Evolutionary conservation across 2,113 vertebrate species (phyloP).

Genomic region (Rhipidura dahli): DNA sequence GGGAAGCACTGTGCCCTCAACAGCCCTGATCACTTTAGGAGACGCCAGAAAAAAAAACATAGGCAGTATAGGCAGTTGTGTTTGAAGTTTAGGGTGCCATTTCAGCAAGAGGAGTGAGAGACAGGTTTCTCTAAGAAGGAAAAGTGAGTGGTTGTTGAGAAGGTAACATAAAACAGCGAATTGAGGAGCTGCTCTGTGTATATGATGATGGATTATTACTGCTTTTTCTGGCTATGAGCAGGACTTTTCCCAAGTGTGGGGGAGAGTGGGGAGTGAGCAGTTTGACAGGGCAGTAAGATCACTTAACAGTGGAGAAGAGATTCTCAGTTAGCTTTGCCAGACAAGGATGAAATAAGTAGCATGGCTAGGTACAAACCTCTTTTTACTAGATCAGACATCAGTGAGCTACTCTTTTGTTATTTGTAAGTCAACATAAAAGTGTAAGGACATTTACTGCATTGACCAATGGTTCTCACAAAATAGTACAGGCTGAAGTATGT

Average conservation of each 20-base stretch:
- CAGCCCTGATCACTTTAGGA: not conserved
- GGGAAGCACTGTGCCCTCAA: not conserved
- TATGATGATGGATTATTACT: slow-evolving; percentile 14
- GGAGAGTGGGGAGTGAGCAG: not conserved
- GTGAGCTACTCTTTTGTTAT: not conserved
- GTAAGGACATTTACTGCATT: not conserved
- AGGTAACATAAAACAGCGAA: not conserved
- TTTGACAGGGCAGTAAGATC: slow-evolving; percentile 11
- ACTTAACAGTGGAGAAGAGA: not conserved
- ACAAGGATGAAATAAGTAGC: not conserved
- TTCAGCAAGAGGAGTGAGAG: not conserved
- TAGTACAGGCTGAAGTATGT: too few relatives aligned
- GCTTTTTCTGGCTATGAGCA: not conserved
- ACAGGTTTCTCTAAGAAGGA: not conserved
- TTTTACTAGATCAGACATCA: not conserved
- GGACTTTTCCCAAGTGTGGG: not conserved
- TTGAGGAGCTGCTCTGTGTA: not conserved
- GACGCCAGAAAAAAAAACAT: not conserved
- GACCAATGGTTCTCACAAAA: not conserved
- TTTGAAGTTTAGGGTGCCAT: not conserved
- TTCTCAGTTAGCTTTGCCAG: not conserved
- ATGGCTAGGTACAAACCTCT: not conserved
- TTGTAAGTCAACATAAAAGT: not conserved
- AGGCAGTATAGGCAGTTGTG: not conserved
- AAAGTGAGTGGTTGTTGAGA: not conserved